phyloP scores from a whole-genome alignment of 2,113 vertebrate genomes.

The Uropsilus gracilis region DNA sequence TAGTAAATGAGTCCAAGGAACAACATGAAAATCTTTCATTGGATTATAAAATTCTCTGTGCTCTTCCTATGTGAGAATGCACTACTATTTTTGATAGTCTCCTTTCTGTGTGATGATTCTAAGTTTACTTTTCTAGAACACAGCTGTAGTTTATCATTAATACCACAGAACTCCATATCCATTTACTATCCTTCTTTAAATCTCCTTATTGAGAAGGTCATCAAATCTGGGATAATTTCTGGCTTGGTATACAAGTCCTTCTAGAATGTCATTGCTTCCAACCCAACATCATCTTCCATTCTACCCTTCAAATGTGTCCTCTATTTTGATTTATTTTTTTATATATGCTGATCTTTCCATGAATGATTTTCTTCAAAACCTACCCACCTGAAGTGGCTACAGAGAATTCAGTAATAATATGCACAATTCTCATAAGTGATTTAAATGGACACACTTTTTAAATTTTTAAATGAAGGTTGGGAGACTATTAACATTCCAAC shows the following conservation, averaged over 20 bases:
- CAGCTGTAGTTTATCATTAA: not conserved
- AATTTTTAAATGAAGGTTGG: not conserved
- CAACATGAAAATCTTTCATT: not conserved
- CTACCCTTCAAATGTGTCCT: not conserved
- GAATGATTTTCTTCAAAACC: not conserved
- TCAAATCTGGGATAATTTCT: not conserved
- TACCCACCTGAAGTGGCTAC: not conserved
- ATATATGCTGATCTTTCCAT: not conserved
- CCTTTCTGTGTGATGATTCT: not conserved
- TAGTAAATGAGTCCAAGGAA: slow-evolving; percentile 15
- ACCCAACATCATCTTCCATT: not conserved
- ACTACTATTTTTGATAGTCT: not conserved
- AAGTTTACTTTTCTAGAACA: not conserved
- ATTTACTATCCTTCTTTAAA: not conserved
- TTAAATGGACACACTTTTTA: not conserved
- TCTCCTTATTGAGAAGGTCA: not conserved
- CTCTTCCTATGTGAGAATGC: not conserved
- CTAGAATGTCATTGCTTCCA: not conserved
- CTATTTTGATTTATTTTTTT: not conserved
- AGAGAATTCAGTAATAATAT: not conserved
- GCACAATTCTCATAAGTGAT: not conserved
- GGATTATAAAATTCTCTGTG: not conserved
- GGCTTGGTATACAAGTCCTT: not conserved
- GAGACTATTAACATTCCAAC: not conserved
- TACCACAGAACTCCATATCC: not conserved